phyloP scores from a whole-genome alignment of 2,113 vertebrate genomes.

The zebrafish (Danio rerio) region GRCz12tu NC_133195.1:49599001-49599500 shows the following conservation, averaged over 20 bases:
- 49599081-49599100: conserved; percentile 62
- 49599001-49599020: conserved; percentile 34
- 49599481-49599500: too few species aligned
- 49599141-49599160: conserved; percentile 62
- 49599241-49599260: background rate
- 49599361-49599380: background rate
- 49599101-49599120: conserved; percentile 61
- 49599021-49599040: too few species aligned
- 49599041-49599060: background rate
- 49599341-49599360: too few species aligned
- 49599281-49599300: background rate
- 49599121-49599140: conserved; percentile 59
- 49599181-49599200: conserved; percentile 47
- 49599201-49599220: conserved; percentile 38
- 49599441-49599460: too few species aligned
- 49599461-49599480: too few species aligned
- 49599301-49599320: background rate
- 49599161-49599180: conserved; percentile 44
- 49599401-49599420: too few species aligned
- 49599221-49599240: background rate
- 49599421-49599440: too few species aligned
- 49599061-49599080: conserved; percentile 46
- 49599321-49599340: background rate
- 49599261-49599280: conserved; percentile 56
- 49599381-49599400: too few species aligned